Conservation (phyloP, 2,797 vertebrate species). For the Loris lydekkerianus region DNA sequence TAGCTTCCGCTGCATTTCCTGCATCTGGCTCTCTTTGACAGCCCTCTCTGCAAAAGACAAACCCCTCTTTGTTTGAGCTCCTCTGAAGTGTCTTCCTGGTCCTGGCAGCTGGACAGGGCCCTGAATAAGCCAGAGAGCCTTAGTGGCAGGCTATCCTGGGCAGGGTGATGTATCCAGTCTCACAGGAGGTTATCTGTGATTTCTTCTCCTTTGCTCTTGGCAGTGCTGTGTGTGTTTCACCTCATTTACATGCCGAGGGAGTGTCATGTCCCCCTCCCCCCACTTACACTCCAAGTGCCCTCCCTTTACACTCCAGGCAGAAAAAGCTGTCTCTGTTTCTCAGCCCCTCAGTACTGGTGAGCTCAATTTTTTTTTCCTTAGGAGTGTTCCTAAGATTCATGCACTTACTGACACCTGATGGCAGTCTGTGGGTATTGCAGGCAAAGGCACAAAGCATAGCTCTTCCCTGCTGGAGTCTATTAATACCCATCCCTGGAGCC, state of each 20-base stretch:
- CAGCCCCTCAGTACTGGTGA: background rate
- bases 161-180: background rate
- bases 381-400: background rate
- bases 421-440: slow-evolving; percentile 28
- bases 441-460: background rate
- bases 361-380: background rate
- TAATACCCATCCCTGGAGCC: background rate
- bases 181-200: slow-evolving; percentile 59
- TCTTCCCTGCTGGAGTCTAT: too few species aligned
- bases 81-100: slow-evolving; percentile 57
- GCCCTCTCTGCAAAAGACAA: slow-evolving; percentile 68
- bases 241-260: slow-evolving; percentile 60
- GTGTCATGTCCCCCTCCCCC: background rate
- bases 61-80: slow-evolving; percentile 67
- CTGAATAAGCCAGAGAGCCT: slow-evolving; percentile 32
- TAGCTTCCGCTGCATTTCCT: slow-evolving; percentile 59
- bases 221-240: background rate
- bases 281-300: background rate
- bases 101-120: slow-evolving; percentile 67
- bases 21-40: slow-evolving; percentile 65
- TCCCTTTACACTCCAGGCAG: background rate
- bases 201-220: slow-evolving; percentile 30
- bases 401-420: slow-evolving; percentile 66
- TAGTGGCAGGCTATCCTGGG: slow-evolving; percentile 3
- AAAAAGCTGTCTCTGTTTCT: slow-evolving; percentile 13